Evolutionary conservation across 2,888 invertebrate species (phyloP).

Genomic region (Smittia sp.): DNA sequence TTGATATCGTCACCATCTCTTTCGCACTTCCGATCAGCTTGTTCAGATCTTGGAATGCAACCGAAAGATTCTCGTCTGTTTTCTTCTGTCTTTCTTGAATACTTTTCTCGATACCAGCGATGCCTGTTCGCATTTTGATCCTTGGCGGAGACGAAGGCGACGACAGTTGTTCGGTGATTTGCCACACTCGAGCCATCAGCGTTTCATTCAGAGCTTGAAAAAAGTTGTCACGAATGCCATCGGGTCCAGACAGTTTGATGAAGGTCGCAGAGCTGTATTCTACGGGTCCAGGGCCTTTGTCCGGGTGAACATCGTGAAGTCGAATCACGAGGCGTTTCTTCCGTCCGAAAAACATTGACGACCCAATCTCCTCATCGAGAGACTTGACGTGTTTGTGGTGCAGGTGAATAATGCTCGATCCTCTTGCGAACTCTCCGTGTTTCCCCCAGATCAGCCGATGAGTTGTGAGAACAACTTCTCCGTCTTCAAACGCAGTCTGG

Average conservation of each 20-base stretch:
- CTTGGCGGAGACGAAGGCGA: conserved; percentile 48
- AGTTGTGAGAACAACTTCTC: conserved; percentile 78
- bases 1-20: conserved; percentile 93
- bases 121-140: conserved; percentile 79
- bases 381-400: conserved; percentile 70
- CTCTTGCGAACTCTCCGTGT: conserved; percentile 68
- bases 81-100: conserved; percentile 87
- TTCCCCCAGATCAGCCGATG: conserved; percentile 82
- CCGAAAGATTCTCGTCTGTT: conserved; percentile 85
- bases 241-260: conserved; percentile 82
- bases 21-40: conserved; percentile 95
- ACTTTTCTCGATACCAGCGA: conserved; percentile 92
- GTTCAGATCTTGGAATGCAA: conserved; percentile 93
- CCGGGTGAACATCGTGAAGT: conserved; percentile 63
- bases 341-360: conserved; percentile 75
- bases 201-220: conserved; percentile 63
- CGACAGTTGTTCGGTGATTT: conserved; percentile 49
- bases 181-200: conserved; percentile 65
- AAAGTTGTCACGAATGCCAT: conserved; percentile 69
- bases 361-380: conserved; percentile 76
- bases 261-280: conserved; percentile 68
- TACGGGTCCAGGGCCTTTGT: conserved; percentile 74
- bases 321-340: conserved; percentile 78
- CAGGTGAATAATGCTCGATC: conserved; percentile 67
- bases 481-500: conserved; percentile 78